Conservation (phyloP, 2,797 vertebrate genomes). For the Tenualosa ilisha region DNA sequence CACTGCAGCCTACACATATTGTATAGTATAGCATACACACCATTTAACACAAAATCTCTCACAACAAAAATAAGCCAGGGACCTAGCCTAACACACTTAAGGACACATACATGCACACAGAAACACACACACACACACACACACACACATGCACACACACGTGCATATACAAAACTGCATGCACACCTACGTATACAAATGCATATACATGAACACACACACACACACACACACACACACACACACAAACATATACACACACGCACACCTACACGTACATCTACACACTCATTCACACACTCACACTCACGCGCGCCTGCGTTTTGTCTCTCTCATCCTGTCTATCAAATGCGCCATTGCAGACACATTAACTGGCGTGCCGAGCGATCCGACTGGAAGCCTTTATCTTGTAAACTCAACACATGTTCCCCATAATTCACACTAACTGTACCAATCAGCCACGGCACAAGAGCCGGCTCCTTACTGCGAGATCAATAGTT, state of each 20-base stretch:
- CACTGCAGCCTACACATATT: conserved; percentile 14
- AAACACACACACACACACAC: background rate
- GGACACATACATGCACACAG: background rate
- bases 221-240: background rate
- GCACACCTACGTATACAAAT: background rate
- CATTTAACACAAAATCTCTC: conserved; percentile 45
- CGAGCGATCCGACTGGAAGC: conserved; percentile 46
- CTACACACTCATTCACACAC: background rate
- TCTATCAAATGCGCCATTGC: conserved; percentile 53
- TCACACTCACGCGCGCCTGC: background rate
- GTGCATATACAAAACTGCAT: background rate
- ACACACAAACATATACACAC: background rate
- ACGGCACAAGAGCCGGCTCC: conserved; percentile 52
- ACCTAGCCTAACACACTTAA: background rate
- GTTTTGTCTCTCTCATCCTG: conserved; percentile 29
- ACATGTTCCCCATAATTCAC: conserved; percentile 62
- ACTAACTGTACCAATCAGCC: conserved; percentile 59
- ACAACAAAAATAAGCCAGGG: conserved; percentile 48
- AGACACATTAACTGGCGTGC: conserved; percentile 52
- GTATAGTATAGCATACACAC: conserved; percentile 35
- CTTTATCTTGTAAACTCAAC: conserved; percentile 63
- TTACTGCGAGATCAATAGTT: conserved; percentile 62
- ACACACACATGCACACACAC: background rate
- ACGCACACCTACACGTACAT: background rate
- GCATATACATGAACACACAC: background rate